phyloP scores from a whole-genome alignment of 2,113 vertebrate species.

The Ophthalmolycus amberensis region DNA sequence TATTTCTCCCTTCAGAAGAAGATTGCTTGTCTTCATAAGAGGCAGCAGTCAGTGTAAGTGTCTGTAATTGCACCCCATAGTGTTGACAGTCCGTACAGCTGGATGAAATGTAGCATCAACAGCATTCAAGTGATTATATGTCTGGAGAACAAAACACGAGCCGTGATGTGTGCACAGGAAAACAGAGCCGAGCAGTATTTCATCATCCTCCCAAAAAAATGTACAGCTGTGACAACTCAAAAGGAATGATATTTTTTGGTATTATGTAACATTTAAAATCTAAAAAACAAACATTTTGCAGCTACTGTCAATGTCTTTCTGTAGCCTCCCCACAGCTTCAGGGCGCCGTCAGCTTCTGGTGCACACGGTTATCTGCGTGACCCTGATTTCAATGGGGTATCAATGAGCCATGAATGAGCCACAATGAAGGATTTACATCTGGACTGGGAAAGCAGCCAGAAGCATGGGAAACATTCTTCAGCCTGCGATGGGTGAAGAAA shows the following conservation, averaged over 20 bases:
- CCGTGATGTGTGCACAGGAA: not conserved
- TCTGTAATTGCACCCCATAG: not conserved
- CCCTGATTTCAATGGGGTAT: constrained; percentile 51
- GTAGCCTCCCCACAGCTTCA: not conserved
- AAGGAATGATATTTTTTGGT: not conserved
- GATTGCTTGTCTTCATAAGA: not conserved
- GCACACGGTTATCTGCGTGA: constrained; percentile 1
- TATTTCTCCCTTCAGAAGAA: not conserved
- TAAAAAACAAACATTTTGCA: not conserved
- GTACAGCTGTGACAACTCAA: not conserved
- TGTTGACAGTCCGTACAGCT: constrained; percentile 8
- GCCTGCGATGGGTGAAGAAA: constrained; percentile 29
- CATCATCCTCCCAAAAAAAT: constrained; percentile 5
- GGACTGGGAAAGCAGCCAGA: constrained; percentile 32
- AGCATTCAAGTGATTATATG: constrained; percentile 21
- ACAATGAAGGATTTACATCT: constrained; percentile 35
- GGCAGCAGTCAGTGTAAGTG: not conserved
- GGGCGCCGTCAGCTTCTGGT: constrained; percentile 6
- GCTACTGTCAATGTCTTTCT: not conserved
- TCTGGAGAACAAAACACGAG: constrained; percentile 22
- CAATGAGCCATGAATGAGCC: constrained; percentile 61
- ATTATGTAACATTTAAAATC: too few species aligned
- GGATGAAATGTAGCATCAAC: constrained; percentile 14
- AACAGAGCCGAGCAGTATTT: not conserved
- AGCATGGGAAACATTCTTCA: constrained; percentile 7